Evolutionary conservation across 2,113 vertebrate species (phyloP), one percentile per base, ranked within the genome.

Genomic region (Chrysochloris asiatica): DNA sequence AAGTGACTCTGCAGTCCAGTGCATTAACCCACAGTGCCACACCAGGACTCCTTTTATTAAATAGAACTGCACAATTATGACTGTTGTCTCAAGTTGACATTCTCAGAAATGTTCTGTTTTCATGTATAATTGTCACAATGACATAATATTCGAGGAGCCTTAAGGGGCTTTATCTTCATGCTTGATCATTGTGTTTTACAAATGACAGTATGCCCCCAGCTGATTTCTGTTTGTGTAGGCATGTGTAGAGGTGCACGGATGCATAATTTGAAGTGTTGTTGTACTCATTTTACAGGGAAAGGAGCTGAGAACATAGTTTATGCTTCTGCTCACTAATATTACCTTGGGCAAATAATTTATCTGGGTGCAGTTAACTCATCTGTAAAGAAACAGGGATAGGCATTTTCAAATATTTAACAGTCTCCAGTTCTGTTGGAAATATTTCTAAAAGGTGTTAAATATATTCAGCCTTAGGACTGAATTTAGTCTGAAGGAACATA

Each of bases 11-110:
- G n/a, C n/a, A n/a, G n/a, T n/a, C n/a, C n/a, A n/a, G n/a, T n/a
- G n/a, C n/a, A n/a, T n/a, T n/a, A n/a, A n/a, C n/a, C n/a, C n/a
- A n/a, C n/a, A n/a, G n/a, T n/a, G n/a, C n/a, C n/a, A n/a, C n/a
- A n/a, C n/a, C n/a, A n/a, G n/a, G n/a, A n/a, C n/a, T n/a, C 19
- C 75, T 83, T 95, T 88, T 87, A 36, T 85, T 78, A 63, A 10
- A 83, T 65, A 83, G 65, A 75, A 47, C 41, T 85, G 12, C 6
- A 88, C 30, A 84, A 63, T 88, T 79, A 26, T 30, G 14, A 73
- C 2, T 56, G 14, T 77, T 69, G 21, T 21, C 50, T 82, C 0
- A 21, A 59, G 50, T 65, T 79, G 71, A 38, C 24, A 71, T 88
- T 47, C 24, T 47, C 47, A 79, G 61, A 43, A 6, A 47, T 73